Evolutionary conservation across 1,140 invertebrate genomes (phyloP).

Genomic region (Formica selysi): DNA sequence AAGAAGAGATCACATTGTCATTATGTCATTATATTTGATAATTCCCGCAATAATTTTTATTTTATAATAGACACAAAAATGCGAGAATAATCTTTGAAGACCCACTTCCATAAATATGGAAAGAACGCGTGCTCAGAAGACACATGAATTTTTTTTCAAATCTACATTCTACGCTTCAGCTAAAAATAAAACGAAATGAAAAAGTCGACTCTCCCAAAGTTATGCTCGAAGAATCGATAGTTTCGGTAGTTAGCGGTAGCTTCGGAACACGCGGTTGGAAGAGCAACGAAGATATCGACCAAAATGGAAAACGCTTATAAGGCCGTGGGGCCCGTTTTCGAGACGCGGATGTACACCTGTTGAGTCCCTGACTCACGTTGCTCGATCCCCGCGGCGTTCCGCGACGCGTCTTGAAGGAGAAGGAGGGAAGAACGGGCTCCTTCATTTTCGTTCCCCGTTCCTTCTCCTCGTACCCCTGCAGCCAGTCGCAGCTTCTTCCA

Average conservation of each 20-base stretch:
- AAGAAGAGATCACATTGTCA: not conserved
- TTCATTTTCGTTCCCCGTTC: constrained; percentile 64
- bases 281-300: constrained; percentile 16
- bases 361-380: constrained; percentile 64
- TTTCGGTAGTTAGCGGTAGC: constrained; percentile 37
- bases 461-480: constrained; percentile 5
- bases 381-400: constrained; percentile 62
- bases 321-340: constrained; percentile 7
- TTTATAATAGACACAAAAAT: not conserved
- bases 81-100: not conserved
- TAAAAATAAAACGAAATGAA: not conserved
- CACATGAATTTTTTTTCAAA: not conserved
- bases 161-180: not conserved
- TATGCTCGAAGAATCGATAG: not conserved
- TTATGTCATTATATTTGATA: constrained; percentile 13
- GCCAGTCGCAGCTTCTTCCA: constrained; percentile 24
- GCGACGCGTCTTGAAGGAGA: constrained; percentile 53
- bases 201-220: not conserved
- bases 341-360: constrained; percentile 68
- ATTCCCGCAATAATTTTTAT: not conserved
- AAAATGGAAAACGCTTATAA: constrained; percentile 48
- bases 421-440: constrained; percentile 41
- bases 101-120: not conserved
- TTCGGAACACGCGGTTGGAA: not conserved
- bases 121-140: not conserved